These are phyloP conservation scores for Bimastos eiseni DNA, from an alignment of 2,888 invertebrate species.

Conservation along the genomic window DNA sequence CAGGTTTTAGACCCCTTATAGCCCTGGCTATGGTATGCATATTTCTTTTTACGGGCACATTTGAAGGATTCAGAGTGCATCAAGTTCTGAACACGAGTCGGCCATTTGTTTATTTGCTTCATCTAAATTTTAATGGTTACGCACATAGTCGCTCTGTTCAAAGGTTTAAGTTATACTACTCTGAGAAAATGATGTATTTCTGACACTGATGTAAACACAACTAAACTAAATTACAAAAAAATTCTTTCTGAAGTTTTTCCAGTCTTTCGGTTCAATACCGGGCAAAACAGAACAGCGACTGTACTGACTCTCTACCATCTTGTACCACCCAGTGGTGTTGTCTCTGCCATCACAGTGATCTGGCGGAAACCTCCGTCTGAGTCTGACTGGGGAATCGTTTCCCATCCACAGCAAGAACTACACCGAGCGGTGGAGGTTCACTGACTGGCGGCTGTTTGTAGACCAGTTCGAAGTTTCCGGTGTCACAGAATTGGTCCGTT, in stretches of 20 bases:
- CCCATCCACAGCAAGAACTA: slow-evolving; percentile 17
- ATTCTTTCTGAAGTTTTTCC: neutral
- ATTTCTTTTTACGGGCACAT: neutral
- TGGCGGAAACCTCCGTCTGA: neutral
- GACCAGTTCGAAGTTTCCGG: slow-evolving; percentile 60
- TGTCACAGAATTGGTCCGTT: slow-evolving; percentile 57
- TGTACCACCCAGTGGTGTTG: neutral
- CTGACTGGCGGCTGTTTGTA: slow-evolving; percentile 56
- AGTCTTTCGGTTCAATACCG: neutral
- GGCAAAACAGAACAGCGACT: neutral
- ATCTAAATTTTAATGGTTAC: neutral
- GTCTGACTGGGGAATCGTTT: neutral
- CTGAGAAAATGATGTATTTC: neutral
- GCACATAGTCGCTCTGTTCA: neutral
- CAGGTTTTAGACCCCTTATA: neutral
- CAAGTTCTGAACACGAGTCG: neutral
- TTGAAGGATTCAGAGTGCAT: neutral
- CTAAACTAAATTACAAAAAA: neutral
- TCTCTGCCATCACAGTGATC: neutral
- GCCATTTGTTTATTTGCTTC: neutral
- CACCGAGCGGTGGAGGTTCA: slow-evolving; percentile 46
- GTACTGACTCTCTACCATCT: neutral
- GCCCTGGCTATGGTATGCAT: neutral
- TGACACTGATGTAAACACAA: neutral
- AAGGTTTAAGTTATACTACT: neutral